Percentiles rank a stretch among this genome's conserved stretches.
Conservation (phyloP, 2,888 invertebrate genomes). For the Drosophila stalkeri region DNA sequence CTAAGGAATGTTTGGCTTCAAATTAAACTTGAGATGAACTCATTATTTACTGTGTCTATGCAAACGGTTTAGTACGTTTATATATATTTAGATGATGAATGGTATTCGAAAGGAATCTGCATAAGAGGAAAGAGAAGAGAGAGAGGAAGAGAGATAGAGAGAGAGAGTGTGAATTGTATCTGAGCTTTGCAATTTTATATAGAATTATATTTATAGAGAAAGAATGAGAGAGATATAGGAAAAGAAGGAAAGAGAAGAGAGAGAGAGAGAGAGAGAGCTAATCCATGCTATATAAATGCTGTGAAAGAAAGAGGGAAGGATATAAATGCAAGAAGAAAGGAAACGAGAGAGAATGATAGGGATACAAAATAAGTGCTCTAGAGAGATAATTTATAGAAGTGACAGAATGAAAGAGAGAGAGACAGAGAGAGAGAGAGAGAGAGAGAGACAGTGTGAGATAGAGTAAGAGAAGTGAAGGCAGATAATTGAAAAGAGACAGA, state of each 20-base stretch:
- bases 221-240: background rate
- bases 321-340: too few species aligned
- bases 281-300: background rate
- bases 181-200: background rate
- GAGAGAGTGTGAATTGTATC: too few species aligned
- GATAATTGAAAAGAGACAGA: background rate
- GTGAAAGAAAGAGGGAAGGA: background rate
- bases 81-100: background rate
- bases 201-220: background rate
- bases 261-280: background rate
- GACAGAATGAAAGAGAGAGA: too few species aligned
- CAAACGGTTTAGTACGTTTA: background rate
- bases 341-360: too few species aligned
- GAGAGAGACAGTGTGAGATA: background rate
- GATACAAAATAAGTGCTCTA: too few species aligned
- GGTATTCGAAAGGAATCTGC: background rate
- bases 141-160: background rate
- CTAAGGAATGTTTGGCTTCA: background rate
- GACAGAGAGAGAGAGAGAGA: background rate
- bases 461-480: too few species aligned
- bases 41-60: background rate
- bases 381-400: too few species aligned
- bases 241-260: background rate
- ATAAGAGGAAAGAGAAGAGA: background rate
- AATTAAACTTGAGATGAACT: background rate